Evolutionary conservation across 1,140 invertebrate genomes (phyloP), one percentile per base, ranked within the genome.

Genomic region (Pseudomyrmex gracilis): DNA sequence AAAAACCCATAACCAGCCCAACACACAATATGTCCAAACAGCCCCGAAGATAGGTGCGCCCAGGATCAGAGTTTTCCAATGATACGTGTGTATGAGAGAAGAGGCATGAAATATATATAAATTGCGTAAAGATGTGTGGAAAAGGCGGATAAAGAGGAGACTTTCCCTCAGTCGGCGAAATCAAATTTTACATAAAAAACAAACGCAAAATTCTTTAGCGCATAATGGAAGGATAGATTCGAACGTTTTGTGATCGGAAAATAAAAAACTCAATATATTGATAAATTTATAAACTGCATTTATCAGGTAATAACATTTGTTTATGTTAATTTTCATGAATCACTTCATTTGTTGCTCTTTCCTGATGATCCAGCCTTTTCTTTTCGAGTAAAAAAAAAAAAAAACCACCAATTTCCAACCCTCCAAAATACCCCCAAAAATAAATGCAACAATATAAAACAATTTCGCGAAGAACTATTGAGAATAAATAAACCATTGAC

Each of bases 1-100:
- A 87, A 34, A 34, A 93, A 92, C 90, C 94, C 94, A 89, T 90
- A 91, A 94, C 94, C 93, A 94, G 89, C 91, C 93, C 93, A 94
- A 93, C 92, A 94, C 91, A 93, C 85, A 92, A 93, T 87, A 88
- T 90, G 82, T 91, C 92, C 93, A 94, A 94, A 94, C 93, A 94
- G 92, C 90, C 89, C 85, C 85, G 89, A 90, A 90, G 77, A 88
- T 89, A 90, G 78, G 83, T 91, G 89, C 89, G 85, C 91, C 91
- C 91, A 92, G 83, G 87, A 90, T 90, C 82, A 83, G 89, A 86
- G 91, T 91, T 89, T 86, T 71, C 82, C 85, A 85, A 80, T 20
- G 66, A 71, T 78, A 71, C 22, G 82, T 73, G 86, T 73, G 53
- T 84, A 73, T 58, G 13, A 12, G 82, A 70, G 82, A 84, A 80